phyloP scores from a whole-genome alignment of 2,797 vertebrate species.

The Poecile montanus region DNA sequence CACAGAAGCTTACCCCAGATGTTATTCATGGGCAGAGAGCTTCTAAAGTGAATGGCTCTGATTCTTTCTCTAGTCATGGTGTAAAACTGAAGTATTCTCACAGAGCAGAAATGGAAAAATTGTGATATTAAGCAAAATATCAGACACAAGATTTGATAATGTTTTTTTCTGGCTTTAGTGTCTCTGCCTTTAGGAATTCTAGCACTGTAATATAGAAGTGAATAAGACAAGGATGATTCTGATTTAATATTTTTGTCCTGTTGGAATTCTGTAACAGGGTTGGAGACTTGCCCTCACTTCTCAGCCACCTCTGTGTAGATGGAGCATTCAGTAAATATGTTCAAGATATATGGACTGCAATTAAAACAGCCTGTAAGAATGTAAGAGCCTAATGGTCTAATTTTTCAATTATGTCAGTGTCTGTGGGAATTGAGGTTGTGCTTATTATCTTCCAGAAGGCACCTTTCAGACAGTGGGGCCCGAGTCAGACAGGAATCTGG shows the following conservation, averaged over 20 bases:
- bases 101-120: not conserved
- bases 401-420: slow-evolving; percentile 46
- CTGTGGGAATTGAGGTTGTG: slow-evolving; percentile 28
- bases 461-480: not conserved
- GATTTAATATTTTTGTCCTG: not conserved
- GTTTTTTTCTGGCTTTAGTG: not conserved
- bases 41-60: not conserved
- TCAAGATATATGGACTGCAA: slow-evolving; percentile 28
- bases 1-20: not conserved
- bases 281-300: not conserved
- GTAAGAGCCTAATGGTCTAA: slow-evolving; percentile 29
- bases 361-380: slow-evolving; percentile 41
- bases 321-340: not conserved
- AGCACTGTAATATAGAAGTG: not conserved
- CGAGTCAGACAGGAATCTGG: not conserved
- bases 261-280: not conserved
- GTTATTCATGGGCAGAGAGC: rapidly evolving
- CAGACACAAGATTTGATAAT: not conserved
- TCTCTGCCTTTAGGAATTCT: not conserved
- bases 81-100: not conserved
- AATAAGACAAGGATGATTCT: not conserved
- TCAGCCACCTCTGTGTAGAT: not conserved
- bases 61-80: not conserved
- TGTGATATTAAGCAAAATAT: not conserved
- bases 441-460: slow-evolving; percentile 24